Percentiles rank a stretch among this genome's conserved stretches.
Evolutionary conservation across 2,888 invertebrate genomes (phyloP).

Genomic region (Cepaea hortensis): DNA sequence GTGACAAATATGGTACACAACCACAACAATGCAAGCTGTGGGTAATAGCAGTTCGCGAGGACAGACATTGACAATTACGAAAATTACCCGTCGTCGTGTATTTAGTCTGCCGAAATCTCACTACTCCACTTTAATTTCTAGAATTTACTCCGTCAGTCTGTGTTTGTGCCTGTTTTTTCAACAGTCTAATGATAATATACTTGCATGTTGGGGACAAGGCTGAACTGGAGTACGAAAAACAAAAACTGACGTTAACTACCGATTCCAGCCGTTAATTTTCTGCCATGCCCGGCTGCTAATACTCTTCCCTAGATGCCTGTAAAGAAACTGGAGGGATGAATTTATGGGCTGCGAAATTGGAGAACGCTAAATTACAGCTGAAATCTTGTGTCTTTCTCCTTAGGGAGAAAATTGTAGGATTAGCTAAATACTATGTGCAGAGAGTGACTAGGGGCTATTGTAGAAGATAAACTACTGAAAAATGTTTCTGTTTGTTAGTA

Average conservation of each 20-base stretch:
- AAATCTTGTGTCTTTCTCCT: background rate
- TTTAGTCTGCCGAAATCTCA: background rate
- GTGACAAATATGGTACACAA: too few species aligned
- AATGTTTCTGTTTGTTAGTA: too few species aligned
- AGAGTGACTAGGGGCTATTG: slow-evolving; percentile 10
- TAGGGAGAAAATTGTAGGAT: background rate
- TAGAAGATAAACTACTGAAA: background rate
- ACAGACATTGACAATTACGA: background rate
- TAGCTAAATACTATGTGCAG: background rate
- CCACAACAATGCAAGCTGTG: too few species aligned
- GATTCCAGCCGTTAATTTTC: slow-evolving; percentile 4
- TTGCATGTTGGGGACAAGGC: background rate
- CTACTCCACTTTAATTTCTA: background rate
- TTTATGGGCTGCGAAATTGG: slow-evolving; percentile 1
- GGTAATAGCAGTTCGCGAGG: too few species aligned
- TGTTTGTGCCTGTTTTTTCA: background rate
- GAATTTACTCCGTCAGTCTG: background rate
- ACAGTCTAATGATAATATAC: background rate
- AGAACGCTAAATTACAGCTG: slow-evolving; percentile 11
- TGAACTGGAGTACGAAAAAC: background rate
- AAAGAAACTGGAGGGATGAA: background rate
- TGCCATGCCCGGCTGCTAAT: slow-evolving; percentile 18
- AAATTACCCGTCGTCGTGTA: background rate
- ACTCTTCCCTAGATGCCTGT: background rate
- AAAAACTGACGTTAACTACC: slow-evolving; percentile 8